These are phyloP conservation scores for Salarias fasciatus DNA, from an alignment of 2,797 vertebrate species.

Conservation along the genomic window DNA sequence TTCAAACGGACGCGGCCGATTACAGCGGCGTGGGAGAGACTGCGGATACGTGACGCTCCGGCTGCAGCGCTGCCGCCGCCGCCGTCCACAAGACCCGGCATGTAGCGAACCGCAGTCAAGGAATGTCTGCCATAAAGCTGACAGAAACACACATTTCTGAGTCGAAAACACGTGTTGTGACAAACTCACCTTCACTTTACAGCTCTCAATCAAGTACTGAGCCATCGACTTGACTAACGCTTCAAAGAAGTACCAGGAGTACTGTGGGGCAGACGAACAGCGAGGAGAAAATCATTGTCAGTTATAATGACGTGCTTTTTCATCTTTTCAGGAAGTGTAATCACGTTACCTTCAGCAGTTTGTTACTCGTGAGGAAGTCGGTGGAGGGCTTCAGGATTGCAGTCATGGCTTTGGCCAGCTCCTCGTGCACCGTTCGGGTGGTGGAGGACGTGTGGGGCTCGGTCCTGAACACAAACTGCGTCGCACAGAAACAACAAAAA, in stretches of 20 bases:
- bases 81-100: constrained; percentile 56
- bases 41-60: constrained; percentile 40
- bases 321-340: constrained; percentile 10
- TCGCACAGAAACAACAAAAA: neutral
- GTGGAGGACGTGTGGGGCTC: constrained; percentile 84
- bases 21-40: constrained; percentile 36
- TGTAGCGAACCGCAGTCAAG: constrained; percentile 32
- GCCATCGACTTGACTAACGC: constrained; percentile 98
- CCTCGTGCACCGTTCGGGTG: constrained; percentile 91
- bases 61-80: constrained; percentile 43
- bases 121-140: constrained; percentile 27
- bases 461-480: constrained; percentile 94
- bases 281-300: constrained; percentile 9
- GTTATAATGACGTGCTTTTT: constrained; percentile 11
- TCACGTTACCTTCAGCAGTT: constrained; percentile 93
- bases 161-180: constrained; percentile 26
- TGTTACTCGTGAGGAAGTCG: constrained; percentile 98
- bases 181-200: constrained; percentile 92
- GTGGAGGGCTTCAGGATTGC: constrained; percentile 96
- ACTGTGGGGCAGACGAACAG: constrained; percentile 82
- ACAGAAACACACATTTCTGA: constrained; percentile 18
- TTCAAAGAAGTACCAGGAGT: constrained; percentile 99
- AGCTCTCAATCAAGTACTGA: constrained; percentile 94
- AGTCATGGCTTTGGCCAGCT: constrained; percentile 96
- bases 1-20: constrained; percentile 55